Conservation (phyloP, 1,140 invertebrate species). For the Achroia grisella region DNA sequence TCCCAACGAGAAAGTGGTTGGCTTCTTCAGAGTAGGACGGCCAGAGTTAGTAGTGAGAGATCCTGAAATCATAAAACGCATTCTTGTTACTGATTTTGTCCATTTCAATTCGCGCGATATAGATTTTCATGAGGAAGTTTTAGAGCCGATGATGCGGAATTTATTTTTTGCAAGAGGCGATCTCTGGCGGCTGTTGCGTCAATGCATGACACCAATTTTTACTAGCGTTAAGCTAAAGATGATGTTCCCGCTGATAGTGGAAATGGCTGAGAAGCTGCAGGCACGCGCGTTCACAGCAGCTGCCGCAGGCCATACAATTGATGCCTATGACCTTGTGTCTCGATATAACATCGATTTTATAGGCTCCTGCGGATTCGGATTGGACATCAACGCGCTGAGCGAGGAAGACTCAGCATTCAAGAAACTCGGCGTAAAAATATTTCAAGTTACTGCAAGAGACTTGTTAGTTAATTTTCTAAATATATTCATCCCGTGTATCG, state of each 20-base stretch:
- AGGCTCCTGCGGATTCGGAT: conserved; percentile 30
- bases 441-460: not conserved
- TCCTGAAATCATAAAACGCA: conserved; percentile 4
- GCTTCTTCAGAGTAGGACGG: not conserved
- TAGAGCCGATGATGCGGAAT: conserved; percentile 10
- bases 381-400: conserved; percentile 22
- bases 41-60: conserved; percentile 11
- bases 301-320: not conserved
- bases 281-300: conserved; percentile 17
- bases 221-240: conserved; percentile 74
- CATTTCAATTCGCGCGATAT: conserved; percentile 6
- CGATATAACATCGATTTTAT: conserved; percentile 49
- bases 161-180: conserved; percentile 12
- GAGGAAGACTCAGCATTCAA: conserved; percentile 1
- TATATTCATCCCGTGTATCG: conserved; percentile 16
- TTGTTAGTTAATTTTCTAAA: conserved; percentile 5
- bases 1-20: conserved; percentile 7
- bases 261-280: conserved; percentile 48
- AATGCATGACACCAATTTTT: conserved; percentile 75
- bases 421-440: not conserved
- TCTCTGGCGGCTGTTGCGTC: conserved; percentile 57
- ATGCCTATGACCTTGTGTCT: conserved; percentile 13
- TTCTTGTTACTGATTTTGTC: conserved; percentile 7
- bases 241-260: conserved; percentile 70
- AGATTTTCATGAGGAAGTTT: not conserved